phyloP scores from a whole-genome alignment of 1,140 invertebrate genomes.

The Acromyrmex charruanus region DNA sequence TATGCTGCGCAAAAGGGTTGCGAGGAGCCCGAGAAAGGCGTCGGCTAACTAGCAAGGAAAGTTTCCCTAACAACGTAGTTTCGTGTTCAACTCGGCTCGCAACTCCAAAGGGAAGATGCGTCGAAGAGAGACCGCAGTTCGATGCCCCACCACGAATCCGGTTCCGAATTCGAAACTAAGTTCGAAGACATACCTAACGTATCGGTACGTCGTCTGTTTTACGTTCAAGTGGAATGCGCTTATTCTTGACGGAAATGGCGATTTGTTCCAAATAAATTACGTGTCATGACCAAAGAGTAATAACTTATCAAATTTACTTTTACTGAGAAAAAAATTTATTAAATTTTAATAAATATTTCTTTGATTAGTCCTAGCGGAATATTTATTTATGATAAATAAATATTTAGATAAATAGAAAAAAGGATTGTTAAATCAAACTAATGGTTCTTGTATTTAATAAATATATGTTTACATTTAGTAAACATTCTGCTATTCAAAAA shows the following conservation, averaged over 20 bases:
- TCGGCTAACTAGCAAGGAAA: slow-evolving; percentile 77
- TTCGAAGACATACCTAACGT: slow-evolving; percentile 59
- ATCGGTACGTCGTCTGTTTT: slow-evolving; percentile 39
- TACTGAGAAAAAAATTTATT: no score
- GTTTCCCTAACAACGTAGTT: slow-evolving; percentile 77
- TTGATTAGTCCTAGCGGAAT: no score
- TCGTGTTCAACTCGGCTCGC: slow-evolving; percentile 61
- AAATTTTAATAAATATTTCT: no score
- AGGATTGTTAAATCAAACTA: no score
- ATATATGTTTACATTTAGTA: no score
- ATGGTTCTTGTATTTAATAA: no score
- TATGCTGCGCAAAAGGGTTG: slow-evolving; percentile 80
- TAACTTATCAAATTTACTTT: slow-evolving; percentile 1
- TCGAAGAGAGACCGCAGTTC: slow-evolving; percentile 63
- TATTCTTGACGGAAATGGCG: neutral
- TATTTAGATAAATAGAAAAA: no score
- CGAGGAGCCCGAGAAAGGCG: slow-evolving; percentile 71
- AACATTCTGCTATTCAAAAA: no score
- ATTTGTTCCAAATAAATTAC: neutral
- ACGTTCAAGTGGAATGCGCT: slow-evolving; percentile 34
- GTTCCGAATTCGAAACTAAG: slow-evolving; percentile 65
- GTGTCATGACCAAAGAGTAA: no score
- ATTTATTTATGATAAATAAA: no score
- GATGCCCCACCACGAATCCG: slow-evolving; percentile 47
- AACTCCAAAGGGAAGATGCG: slow-evolving; percentile 69